Evolutionary conservation across 2,888 invertebrate species (phyloP), one percentile per base, ranked within the genome.

Genomic region (Polydesmus complanatus): DNA sequence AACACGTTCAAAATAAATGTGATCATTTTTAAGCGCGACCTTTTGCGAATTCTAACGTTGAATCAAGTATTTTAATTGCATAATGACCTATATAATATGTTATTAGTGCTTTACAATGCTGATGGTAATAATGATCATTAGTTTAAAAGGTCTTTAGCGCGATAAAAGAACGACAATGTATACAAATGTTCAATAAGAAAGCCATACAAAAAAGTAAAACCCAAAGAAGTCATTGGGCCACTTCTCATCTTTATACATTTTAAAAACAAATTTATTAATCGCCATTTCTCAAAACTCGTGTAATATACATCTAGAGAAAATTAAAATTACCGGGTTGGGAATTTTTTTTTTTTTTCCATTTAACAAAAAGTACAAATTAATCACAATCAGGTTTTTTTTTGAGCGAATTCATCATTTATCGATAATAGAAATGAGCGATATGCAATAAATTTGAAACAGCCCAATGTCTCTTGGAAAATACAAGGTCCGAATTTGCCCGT

Each of bases 331-430:
- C n/a, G n/a, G n/a, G n/a, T n/a, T n/a, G n/a, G n/a, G n/a, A n/a
- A n/a, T n/a, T n/a, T n/a, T n/a, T n/a, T n/a, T n/a, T n/a, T n/a
- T n/a, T n/a, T n/a, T n/a, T n/a, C n/a, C n/a, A n/a, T n/a, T n/a
- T 14, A 37, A 37, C 37, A 8, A 8, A 37, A 37, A 5, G 5
- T 37, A 5, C 37, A 37, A 14, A 26, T 56, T 56, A 19, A 55
- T 55, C 55, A 55, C 56, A 56, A 48, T 56, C n/a, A n/a, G n/a
- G n/a, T n/a, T n/a, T n/a, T n/a, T n/a, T 56, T 56, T 56, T 48
- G 56, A 48, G 47, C 56, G 14, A n/a, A n/a, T n/a, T 37, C 37
- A 5, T 37, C 37, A 37, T 37, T 37, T 37, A 14, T 8, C 5
- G 5, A 8, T 14, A 37, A 8, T 5, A 37, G 48, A 56, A 56